Evolutionary conservation across 2,888 invertebrate species (phyloP), one percentile per base, ranked within the genome.

Genomic region (Drosophila falleni): DNA sequence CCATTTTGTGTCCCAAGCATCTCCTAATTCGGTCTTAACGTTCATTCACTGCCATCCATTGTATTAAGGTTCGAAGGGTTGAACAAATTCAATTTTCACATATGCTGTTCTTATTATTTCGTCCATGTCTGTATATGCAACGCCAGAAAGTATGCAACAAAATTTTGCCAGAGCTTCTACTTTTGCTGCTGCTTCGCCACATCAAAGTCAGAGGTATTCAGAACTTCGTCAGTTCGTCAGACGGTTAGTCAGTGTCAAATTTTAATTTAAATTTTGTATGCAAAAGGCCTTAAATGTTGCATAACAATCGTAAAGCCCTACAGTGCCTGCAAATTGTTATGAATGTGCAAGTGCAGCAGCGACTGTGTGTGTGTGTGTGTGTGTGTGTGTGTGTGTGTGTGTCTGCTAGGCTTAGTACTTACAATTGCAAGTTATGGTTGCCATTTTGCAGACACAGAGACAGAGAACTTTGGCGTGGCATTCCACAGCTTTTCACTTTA

Each of bases 221-320:
- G 15, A 39, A 53, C 39, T 13, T 13, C 10, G 58, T 51, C 62
- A 44, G 44, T 15, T 33, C 19, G 56, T 56, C 60, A 55, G 59
- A 23, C 61, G 47, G 65, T 75, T 58, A 68, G 67, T 47, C 65
- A 51, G 75, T 72, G 78, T 74, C 70, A 71, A 87, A 88, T 79
- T 85, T 83, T 73, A 86, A 85, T 88, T 85, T 77, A 71, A 70
- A 74, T 79, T 85, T 79, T 68, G 51, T 81, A 85, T 85, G 89
- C 84, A 85, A 85, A 87, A 79, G 74, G 67, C 59, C 68, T 61
- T 71, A 86, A 88, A 87, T 81, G 84, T 85, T 88, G 78, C 74
- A 88, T 79, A 81, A 79, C 74, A 74, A 53, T 69, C 50, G 59
- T 47, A 53, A 64, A 60, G 65, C 41, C 41, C 53, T 50, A 46